A percentile compares a stretch with the other conserved stretches of the same genome.
These are phyloP conservation scores for Pangasianodon gigas DNA, from an alignment of 2,113 vertebrate species.

Conservation along the genomic window DNA sequence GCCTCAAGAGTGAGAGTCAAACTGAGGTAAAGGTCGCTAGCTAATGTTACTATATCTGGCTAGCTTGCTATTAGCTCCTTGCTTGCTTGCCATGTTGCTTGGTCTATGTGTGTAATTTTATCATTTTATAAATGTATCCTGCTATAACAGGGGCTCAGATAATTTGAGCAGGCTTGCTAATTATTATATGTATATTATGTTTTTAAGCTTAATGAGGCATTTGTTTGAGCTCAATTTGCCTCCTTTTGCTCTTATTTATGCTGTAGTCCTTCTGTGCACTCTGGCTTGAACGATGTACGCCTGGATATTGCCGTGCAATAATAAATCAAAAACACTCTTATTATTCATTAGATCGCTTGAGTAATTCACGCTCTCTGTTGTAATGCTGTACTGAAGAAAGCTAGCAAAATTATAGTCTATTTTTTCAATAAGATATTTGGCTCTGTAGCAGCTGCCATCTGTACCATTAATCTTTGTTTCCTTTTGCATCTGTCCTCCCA, in stretches of 20 bases:
- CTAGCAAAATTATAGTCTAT: neutral
- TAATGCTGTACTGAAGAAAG: neutral
- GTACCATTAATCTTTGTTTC: slow-evolving; percentile 4
- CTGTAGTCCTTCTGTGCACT: slow-evolving; percentile 7
- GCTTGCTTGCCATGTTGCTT: neutral
- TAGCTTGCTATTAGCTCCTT: neutral
- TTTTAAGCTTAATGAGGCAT: slow-evolving; percentile 9
- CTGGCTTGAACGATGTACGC: neutral
- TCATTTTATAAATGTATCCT: neutral
- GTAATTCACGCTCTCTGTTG: neutral
- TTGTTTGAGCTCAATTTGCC: neutral
- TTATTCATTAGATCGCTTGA: neutral
- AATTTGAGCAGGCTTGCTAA: slow-evolving; percentile 3
- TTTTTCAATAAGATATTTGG: neutral
- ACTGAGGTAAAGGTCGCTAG: neutral
- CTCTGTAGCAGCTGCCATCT: neutral
- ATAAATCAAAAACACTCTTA: neutral
- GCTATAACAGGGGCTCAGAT: neutral
- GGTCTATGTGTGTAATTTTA: neutral
- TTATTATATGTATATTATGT: neutral
- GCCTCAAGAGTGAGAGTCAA: neutral
- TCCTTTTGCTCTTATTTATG: neutral
- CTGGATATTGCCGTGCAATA: neutral
- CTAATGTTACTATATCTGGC: neutral
- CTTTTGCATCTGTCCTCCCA: neutral